Evolutionary conservation across 2,797 vertebrate genomes (phyloP), one percentile per base, ranked within the genome.

Genomic region (Enteromius anoplus): DNA sequence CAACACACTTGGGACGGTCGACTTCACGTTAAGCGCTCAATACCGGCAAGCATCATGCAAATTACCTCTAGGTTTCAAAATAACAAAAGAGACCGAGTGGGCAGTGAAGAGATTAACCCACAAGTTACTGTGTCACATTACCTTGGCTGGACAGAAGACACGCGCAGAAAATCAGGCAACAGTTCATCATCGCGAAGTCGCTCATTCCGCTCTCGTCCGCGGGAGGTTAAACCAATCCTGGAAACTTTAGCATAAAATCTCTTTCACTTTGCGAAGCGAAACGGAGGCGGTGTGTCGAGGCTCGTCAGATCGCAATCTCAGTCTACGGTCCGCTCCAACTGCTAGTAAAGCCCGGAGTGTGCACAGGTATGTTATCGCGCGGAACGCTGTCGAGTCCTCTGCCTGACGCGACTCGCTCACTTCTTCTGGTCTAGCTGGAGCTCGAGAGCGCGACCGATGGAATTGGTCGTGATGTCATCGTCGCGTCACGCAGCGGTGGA

Each of bases 181-280:
- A 11, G 86, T 45, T 87, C 15, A 82, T 84, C 85, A 68, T 66
- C 77, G 89, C 84, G 75, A 87, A 87, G 69, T 85, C 85, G 91
- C 87, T 91, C 88, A 89, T 90, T 92, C 93, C 92, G 91, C 90
- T 93, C 78, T 37, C 89, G 81, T 88, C 89, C 75, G 62, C 71
- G 88, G 47, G 60, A 45, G 71, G 60, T 68, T 42, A 86, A 90
- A 86, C 88, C 86, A 93, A 93, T 93, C 92, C 93, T 89, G 89
- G 81, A 77, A 85, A 85, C 83, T 83, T 78, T 62, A 19, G 26
- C 88, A 80, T 75, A 51, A 78, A 75, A 49, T 23, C 55, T 71
- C 49, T 53, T 60, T 81, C 47, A 65, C 69, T 80, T 55, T 75
- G 11, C 60, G 49, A 77, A 53, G 72, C 37, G 64, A 73, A 70